A percentile compares a stretch with the other conserved stretches of the same genome.
These are phyloP conservation scores for Drosophila chauvacae DNA, from an alignment of 1,140 invertebrate genomes.

Conservation along the genomic window DNA sequence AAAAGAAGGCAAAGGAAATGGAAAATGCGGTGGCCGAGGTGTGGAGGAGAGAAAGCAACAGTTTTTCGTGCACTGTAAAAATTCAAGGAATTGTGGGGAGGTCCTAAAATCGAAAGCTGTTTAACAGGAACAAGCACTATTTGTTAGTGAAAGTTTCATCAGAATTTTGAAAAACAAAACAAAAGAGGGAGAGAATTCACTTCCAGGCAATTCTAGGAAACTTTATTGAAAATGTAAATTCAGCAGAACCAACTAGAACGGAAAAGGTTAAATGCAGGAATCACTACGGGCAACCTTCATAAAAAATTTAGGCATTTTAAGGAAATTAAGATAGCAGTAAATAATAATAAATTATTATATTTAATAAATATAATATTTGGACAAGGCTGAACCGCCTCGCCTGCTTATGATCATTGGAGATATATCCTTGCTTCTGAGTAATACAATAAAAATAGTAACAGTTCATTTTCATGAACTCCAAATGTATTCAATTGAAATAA, in stretches of 20 bases:
- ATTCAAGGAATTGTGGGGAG: not conserved
- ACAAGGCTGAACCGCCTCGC: not conserved
- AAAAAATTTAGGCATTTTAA: not conserved
- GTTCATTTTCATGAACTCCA: not conserved
- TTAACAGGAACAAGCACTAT: not conserved
- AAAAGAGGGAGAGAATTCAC: conserved; percentile 14
- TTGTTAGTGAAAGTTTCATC: conserved; percentile 8
- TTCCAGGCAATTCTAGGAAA: not conserved
- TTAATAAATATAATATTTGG: not conserved
- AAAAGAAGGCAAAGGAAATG: conserved; percentile 20
- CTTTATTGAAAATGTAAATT: conserved; percentile 7
- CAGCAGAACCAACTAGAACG: not conserved
- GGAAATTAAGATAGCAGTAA: not conserved
- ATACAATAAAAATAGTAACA: not conserved
- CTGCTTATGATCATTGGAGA: no score
- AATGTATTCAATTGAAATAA: not conserved
- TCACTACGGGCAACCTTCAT: not conserved
- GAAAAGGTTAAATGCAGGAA: not conserved
- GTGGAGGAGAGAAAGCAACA: conserved; percentile 31
- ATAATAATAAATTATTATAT: not conserved
- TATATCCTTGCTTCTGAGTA: not conserved
- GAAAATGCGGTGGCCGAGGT: conserved; percentile 14
- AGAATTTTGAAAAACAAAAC: not conserved
- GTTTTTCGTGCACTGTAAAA: conserved; percentile 28
- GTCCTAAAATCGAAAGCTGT: conserved; percentile 10